These are phyloP conservation scores for Prionailurus viverrinus DNA, from an alignment of 2,113 vertebrate genomes.

Conservation along the genomic window DNA sequence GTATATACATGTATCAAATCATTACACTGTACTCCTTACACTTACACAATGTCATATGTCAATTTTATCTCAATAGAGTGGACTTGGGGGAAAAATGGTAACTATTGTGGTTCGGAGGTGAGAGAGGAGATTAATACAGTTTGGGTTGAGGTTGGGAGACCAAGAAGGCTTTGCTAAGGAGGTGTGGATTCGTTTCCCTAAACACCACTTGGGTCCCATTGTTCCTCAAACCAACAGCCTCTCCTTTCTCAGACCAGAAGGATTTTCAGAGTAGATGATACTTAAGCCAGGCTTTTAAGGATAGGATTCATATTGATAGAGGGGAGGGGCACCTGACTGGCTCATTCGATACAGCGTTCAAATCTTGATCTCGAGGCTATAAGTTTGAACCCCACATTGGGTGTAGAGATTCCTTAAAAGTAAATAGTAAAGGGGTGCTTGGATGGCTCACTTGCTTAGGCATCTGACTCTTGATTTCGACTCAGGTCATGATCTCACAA, in stretches of 20 bases:
- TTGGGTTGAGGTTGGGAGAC: background rate
- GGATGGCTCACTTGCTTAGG: background rate
- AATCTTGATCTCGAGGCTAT: background rate
- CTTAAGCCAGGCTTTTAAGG: background rate
- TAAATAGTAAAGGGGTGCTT: background rate
- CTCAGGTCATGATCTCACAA: background rate
- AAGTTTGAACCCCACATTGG: background rate
- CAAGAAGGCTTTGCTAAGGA: background rate
- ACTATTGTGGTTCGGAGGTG: background rate
- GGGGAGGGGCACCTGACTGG: background rate
- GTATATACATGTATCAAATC: background rate
- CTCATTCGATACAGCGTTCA: background rate
- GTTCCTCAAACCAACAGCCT: background rate
- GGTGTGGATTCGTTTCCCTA: background rate
- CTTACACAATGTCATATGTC: background rate
- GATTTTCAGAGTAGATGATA: slow-evolving; percentile 28
- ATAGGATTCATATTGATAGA: slow-evolving; percentile 35
- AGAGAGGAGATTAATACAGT: background rate
- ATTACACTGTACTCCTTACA: slow-evolving; percentile 6
- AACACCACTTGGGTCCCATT: background rate
- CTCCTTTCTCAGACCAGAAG: background rate
- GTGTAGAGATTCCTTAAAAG: background rate
- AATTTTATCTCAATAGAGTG: background rate
- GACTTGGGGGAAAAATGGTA: background rate
- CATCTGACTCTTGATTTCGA: background rate